These are phyloP conservation scores for Aphaenogaster floridana DNA, from an alignment of 1,140 invertebrate species.

Conservation along the genomic window DNA sequence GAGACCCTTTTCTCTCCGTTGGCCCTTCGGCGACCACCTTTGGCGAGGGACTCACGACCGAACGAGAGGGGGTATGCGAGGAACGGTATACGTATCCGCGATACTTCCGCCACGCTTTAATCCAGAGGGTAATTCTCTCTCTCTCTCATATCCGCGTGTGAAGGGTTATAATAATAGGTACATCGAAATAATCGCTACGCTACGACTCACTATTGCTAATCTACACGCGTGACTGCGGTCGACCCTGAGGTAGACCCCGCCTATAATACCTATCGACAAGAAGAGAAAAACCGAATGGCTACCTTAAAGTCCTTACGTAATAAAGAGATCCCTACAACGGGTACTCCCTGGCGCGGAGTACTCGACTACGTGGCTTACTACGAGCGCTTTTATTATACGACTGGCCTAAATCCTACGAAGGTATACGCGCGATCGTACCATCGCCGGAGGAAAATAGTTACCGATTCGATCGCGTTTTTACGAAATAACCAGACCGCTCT, in stretches of 20 bases:
- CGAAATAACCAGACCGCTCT: conserved; percentile 31
- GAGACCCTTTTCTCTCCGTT: conserved; percentile 49
- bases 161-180: conserved; percentile 56
- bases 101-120: conserved; percentile 14
- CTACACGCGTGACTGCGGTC: conserved; percentile 82
- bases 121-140: conserved; percentile 7
- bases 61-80: conserved; percentile 27
- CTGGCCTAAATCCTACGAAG: conserved; percentile 48
- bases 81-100: conserved; percentile 17
- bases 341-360: conserved; percentile 19
- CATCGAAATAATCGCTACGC: conserved; percentile 70
- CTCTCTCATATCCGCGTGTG: conserved; percentile 22
- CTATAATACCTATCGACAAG: conserved; percentile 77
- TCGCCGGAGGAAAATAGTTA: conserved; percentile 47
- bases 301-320: conserved; percentile 39
- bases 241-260: conserved; percentile 71
- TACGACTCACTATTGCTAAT: conserved; percentile 84
- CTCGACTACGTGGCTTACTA: conserved; percentile 49
- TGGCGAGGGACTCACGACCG: conserved; percentile 38
- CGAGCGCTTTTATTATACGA: conserved; percentile 38
- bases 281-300: conserved; percentile 68
- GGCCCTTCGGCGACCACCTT: conserved; percentile 12
- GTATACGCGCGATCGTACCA: conserved; percentile 45
- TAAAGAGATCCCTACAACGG: conserved; percentile 50
- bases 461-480: conserved; percentile 37